A percentile compares a stretch with the other conserved stretches of the same genome.
Conservation (phyloP, 2,888 invertebrate species). For the Drosophila neoperkinsi region DNA sequence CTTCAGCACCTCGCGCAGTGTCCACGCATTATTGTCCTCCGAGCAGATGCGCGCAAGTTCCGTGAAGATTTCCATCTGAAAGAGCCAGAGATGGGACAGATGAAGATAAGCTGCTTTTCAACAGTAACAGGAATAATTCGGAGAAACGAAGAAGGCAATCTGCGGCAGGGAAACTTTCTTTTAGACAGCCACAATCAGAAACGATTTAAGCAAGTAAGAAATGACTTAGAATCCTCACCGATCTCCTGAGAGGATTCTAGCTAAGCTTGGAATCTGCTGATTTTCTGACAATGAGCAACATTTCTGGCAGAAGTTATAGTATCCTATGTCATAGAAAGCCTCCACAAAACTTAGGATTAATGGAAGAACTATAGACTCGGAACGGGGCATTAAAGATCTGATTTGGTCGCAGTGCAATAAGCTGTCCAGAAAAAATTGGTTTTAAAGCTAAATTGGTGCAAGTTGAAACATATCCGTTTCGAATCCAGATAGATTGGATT, state of each 20-base stretch:
- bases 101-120: not conserved
- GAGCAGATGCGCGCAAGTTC: slow-evolving; percentile 98
- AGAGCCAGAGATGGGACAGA: not conserved
- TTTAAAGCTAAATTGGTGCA: not conserved
- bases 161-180: not conserved
- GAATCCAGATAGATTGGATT: not conserved
- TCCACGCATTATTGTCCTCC: slow-evolving; percentile 98
- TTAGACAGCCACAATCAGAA: not conserved
- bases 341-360: not conserved
- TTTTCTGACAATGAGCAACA: not conserved
- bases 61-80: slow-evolving; percentile 93
- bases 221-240: no score
- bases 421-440: not conserved
- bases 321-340: not conserved
- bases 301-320: not conserved
- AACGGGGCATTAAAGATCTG: not conserved
- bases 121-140: not conserved
- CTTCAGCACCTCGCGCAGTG: slow-evolving; percentile 96
- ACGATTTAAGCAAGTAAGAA: not conserved
- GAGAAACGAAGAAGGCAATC: not conserved
- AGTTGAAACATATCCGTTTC: not conserved
- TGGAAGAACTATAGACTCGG: not conserved
- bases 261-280: not conserved
- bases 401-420: not conserved
- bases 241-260: not conserved